A percentile compares a stretch with the other conserved stretches of the same genome.
Evolutionary conservation across 2,797 vertebrate genomes (phyloP).

Genomic region (Enteromius anoplus): DNA sequence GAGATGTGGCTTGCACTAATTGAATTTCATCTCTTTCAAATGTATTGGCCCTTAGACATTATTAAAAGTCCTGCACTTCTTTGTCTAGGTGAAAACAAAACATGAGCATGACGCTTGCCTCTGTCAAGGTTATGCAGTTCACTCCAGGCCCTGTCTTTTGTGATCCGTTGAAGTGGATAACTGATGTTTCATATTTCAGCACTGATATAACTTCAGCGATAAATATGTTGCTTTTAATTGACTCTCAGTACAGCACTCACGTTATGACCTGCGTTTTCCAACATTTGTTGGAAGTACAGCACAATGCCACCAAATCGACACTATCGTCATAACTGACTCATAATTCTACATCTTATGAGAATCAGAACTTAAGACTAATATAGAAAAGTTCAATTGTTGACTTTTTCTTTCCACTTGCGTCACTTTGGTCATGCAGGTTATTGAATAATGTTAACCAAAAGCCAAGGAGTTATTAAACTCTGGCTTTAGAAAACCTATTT

Average conservation of each 20-base stretch:
- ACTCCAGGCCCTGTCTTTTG: slow-evolving; percentile 32
- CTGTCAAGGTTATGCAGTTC: slow-evolving; percentile 51
- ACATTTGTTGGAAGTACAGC: not conserved
- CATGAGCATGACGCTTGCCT: slow-evolving; percentile 46
- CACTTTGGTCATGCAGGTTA: not conserved
- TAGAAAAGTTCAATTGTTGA: not conserved
- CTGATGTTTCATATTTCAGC: slow-evolving; percentile 26
- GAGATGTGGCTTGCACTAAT: slow-evolving; percentile 66
- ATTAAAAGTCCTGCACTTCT: slow-evolving; percentile 51
- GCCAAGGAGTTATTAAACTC: not conserved
- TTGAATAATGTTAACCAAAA: not conserved
- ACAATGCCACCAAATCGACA: slow-evolving; percentile 25
- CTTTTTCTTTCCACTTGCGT: not conserved
- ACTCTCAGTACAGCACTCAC: slow-evolving; percentile 19
- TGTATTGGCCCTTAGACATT: slow-evolving; percentile 49
- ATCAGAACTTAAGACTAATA: slow-evolving; percentile 16
- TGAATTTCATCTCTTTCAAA: slow-evolving; percentile 68
- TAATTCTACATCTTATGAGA: slow-evolving; percentile 8
- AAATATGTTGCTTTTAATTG: slow-evolving; percentile 13
- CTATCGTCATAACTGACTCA: slow-evolving; percentile 38
- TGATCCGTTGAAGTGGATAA: slow-evolving; percentile 27
- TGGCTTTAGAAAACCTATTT: not conserved
- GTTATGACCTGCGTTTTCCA: slow-evolving; percentile 6
- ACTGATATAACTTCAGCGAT: slow-evolving; percentile 30
- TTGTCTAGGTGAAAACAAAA: slow-evolving; percentile 50